These are phyloP conservation scores for Chalcis sispes DNA, from an alignment of 2,888 invertebrate genomes.

Conservation along the genomic window DNA sequence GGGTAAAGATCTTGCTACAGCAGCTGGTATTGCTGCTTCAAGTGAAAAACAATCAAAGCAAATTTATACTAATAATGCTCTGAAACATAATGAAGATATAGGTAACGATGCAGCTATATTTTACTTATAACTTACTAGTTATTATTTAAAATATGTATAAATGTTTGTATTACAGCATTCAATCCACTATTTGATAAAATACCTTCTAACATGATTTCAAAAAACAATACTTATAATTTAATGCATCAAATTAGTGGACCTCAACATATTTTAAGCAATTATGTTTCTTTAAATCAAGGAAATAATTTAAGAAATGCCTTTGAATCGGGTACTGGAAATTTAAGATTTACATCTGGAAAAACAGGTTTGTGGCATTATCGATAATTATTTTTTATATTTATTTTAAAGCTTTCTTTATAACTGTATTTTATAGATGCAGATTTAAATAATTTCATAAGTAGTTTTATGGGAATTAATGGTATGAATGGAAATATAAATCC, in stretches of 20 bases:
- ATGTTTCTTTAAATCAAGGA: conserved; percentile 1
- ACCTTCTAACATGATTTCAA: conserved; percentile 5
- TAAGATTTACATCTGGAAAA: no score
- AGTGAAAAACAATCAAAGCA: conserved; percentile 4
- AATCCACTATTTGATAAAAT: neutral
- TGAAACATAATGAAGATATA: neutral
- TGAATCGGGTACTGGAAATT: neutral
- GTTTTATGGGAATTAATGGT: conserved; percentile 69
- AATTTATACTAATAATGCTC: neutral
- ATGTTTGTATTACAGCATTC: neutral
- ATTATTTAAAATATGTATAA: no score
- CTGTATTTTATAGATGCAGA: conserved; percentile 69
- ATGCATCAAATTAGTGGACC: neutral
- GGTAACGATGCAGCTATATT: neutral
- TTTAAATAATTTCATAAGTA: conserved; percentile 72
- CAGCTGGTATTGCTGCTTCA: neutral
- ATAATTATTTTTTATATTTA: neutral
- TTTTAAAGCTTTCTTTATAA: neutral
- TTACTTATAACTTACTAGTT: no score
- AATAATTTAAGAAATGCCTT: neutral
- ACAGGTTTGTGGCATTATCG: neutral
- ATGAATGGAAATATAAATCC: conserved; percentile 75
- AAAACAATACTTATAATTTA: neutral
- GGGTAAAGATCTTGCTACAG: conserved; percentile 88
- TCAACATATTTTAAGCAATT: conserved; percentile 15